Conservation (phyloP, 1,140 invertebrate species). For the Neodiprion fabricii region DNA sequence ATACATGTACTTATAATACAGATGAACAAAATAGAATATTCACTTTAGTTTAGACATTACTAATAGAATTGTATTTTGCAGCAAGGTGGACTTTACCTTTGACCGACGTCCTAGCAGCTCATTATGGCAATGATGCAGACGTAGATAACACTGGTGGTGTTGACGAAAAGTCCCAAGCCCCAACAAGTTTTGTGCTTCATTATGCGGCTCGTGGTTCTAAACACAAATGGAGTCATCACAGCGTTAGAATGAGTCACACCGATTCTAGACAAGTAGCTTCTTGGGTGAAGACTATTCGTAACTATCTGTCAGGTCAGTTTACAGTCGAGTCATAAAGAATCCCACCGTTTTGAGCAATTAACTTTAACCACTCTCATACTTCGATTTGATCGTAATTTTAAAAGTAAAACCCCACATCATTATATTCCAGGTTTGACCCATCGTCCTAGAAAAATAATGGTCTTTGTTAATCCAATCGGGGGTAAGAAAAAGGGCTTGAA, state of each 20-base stretch:
- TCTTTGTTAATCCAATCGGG: slow-evolving; percentile 88
- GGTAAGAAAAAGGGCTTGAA: slow-evolving; percentile 77
- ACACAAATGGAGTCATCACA: slow-evolving; percentile 68
- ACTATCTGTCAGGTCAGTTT: slow-evolving; percentile 60
- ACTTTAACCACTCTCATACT: neutral
- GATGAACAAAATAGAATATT: no score
- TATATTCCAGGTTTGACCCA: slow-evolving; percentile 58
- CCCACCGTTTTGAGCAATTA: neutral
- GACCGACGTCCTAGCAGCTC: slow-evolving; percentile 63
- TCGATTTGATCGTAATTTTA: slow-evolving; percentile 11
- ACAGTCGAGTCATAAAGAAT: slow-evolving; percentile 9
- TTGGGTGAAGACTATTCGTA: slow-evolving; percentile 69
- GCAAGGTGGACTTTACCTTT: slow-evolving; percentile 62
- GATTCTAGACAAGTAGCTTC: slow-evolving; percentile 68
- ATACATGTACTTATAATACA: no score
- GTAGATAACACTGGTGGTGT: slow-evolving; percentile 30
- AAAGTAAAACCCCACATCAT: slow-evolving; percentile 17
- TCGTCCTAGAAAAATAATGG: slow-evolving; percentile 74
- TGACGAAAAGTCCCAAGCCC: slow-evolving; percentile 37
- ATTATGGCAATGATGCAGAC: slow-evolving; percentile 55
- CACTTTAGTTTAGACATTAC: no score
- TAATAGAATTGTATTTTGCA: slow-evolving; percentile 41
- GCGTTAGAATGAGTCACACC: slow-evolving; percentile 66
- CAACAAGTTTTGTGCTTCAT: slow-evolving; percentile 67
- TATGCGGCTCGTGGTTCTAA: slow-evolving; percentile 67